phyloP scores from a whole-genome alignment of 2,797 vertebrate genomes.

The Astyanax mexicanus region DNA sequence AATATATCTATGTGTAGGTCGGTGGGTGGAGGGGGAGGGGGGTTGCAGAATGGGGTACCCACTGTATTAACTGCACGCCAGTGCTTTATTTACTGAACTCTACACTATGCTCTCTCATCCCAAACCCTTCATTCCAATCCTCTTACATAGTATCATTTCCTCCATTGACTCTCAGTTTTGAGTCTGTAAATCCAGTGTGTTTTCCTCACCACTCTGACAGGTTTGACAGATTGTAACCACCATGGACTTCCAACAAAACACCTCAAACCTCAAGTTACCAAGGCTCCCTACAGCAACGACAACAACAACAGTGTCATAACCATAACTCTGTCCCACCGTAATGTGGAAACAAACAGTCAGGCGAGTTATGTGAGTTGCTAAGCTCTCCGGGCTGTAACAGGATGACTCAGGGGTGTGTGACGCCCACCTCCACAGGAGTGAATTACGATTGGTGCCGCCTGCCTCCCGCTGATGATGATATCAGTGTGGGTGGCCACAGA shows the following conservation, averaged over 20 bases:
- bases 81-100: no score
- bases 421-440: conserved; percentile 14
- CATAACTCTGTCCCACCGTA: conserved; percentile 21
- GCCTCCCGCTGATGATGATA: conserved; percentile 30
- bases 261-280: conserved; percentile 32
- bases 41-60: no score
- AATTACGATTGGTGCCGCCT: conserved; percentile 24
- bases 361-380: conserved; percentile 38
- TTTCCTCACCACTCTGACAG: neutral
- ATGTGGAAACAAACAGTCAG: conserved; percentile 26
- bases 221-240: neutral
- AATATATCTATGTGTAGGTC: no score
- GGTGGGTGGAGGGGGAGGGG: no score
- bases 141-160: neutral
- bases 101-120: no score
- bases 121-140: neutral
- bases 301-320: conserved; percentile 19
- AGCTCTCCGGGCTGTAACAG: conserved; percentile 24
- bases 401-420: conserved; percentile 36
- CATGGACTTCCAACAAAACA: conserved; percentile 1
- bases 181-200: neutral
- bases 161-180: neutral
- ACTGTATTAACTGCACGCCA: no score
- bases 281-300: neutral
- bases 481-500: conserved; percentile 22